A percentile compares a stretch with the other conserved stretches of the same genome.
These are phyloP conservation scores for Ovis aries DNA, from an alignment of 2,113 vertebrate genomes.

Conservation along the genomic window DNA sequence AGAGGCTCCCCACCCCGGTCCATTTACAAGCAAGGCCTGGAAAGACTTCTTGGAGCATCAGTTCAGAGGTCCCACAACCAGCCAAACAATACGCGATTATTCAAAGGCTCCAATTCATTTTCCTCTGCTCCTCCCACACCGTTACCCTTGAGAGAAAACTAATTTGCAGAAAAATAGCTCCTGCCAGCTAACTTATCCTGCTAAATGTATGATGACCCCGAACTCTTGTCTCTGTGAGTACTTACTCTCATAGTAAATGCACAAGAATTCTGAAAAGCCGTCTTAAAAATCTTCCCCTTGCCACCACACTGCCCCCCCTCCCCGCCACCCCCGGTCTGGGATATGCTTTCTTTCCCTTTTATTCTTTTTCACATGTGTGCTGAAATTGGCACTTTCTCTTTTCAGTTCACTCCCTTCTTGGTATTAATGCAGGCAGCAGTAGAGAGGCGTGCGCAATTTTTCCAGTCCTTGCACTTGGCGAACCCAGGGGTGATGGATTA, in stretches of 20 bases:
- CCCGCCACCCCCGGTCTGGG: not conserved
- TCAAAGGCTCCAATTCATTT: slow-evolving; percentile 24
- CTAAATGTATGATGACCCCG: slow-evolving; percentile 33
- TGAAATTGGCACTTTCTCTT: slow-evolving; percentile 71
- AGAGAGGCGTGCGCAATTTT: slow-evolving; percentile 62
- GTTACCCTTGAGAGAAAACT: slow-evolving; percentile 62
- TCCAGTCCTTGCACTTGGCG: not conserved
- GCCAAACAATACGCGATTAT: slow-evolving; percentile 43
- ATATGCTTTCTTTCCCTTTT: slow-evolving; percentile 43
- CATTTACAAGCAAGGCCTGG: not conserved
- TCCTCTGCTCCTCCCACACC: not conserved
- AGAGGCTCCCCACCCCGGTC: not conserved
- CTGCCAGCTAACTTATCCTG: slow-evolving; percentile 56
- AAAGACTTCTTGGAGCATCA: slow-evolving; percentile 15
- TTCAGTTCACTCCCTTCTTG: slow-evolving; percentile 50
- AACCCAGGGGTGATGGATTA: slow-evolving; percentile 62
- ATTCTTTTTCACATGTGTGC: slow-evolving; percentile 56
- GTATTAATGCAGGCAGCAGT: slow-evolving; percentile 43
- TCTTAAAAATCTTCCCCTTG: not conserved
- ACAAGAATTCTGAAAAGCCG: not conserved
- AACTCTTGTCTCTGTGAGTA: slow-evolving; percentile 33
- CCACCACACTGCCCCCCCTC: not conserved
- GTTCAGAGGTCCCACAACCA: slow-evolving; percentile 27
- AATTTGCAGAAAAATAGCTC: slow-evolving; percentile 68
- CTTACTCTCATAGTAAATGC: slow-evolving; percentile 13